Evolutionary conservation across 2,888 invertebrate genomes (phyloP).

Genomic region (Fragum sueziense): DNA sequence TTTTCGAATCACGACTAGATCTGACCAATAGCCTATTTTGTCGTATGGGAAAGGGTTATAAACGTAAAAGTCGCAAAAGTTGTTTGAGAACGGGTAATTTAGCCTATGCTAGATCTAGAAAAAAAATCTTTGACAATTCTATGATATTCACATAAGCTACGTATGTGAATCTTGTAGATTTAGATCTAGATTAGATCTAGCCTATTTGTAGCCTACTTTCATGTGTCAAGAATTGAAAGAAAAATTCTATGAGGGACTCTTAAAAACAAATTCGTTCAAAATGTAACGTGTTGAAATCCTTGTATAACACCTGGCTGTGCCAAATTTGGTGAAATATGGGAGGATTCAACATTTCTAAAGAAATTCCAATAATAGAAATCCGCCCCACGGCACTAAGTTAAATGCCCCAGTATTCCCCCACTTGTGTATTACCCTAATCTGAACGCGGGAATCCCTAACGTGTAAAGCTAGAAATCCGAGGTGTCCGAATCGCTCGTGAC

Average conservation of each 20-base stretch:
- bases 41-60: not conserved
- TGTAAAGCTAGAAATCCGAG: constrained; percentile 17
- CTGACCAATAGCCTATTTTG: not conserved
- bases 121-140: too few species aligned
- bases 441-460: constrained; percentile 21
- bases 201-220: too few species aligned
- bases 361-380: not conserved
- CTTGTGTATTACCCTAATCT: constrained; percentile 18
- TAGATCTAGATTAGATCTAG: too few species aligned
- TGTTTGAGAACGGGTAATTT: too few species aligned
- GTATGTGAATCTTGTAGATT: too few species aligned
- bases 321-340: not conserved
- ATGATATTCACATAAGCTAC: too few species aligned
- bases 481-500: constrained; percentile 19
- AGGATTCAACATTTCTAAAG: not conserved
- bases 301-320: not conserved
- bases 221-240: too few species aligned
- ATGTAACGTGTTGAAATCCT: not conserved
- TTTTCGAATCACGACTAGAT: too few species aligned
- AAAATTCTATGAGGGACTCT: too few species aligned
- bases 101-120: too few species aligned
- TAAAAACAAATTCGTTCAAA: too few species aligned
- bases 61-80: too few species aligned
- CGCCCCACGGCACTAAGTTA: constrained; percentile 11
- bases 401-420: constrained; percentile 20